These are phyloP conservation scores for Oreamnos americanus DNA, from an alignment of 2,113 vertebrate genomes.

Conservation along the genomic window DNA sequence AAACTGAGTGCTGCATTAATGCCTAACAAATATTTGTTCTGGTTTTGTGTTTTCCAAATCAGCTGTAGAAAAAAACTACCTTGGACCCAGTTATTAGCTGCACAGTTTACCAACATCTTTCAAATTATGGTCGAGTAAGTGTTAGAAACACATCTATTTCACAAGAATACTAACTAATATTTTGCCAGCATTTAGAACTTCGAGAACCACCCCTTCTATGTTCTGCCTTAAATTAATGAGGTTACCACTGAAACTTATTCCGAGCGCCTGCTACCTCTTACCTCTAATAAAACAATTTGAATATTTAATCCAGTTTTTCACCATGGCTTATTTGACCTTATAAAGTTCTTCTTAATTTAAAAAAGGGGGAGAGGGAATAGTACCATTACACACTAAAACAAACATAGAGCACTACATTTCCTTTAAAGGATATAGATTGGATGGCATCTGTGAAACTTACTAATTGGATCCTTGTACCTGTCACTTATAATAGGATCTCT, in stretches of 20 bases:
- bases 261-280: background rate
- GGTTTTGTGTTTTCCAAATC: background rate
- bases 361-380: background rate
- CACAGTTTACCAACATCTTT: background rate
- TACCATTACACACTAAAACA: background rate
- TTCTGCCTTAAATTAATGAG: background rate
- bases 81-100: background rate
- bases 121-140: background rate
- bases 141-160: background rate
- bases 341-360: background rate
- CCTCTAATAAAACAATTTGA: background rate
- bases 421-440: background rate
- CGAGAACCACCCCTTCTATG: background rate
- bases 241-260: background rate
- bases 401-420: background rate
- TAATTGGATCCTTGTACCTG: background rate
- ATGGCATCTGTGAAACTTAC: background rate
- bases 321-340: background rate
- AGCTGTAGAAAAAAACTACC: background rate
- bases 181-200: background rate
- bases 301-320: background rate
- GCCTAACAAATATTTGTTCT: background rate
- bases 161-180: background rate
- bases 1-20: background rate
- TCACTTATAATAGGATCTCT: background rate